Evolutionary conservation across 2,888 invertebrate species (phyloP), one percentile per base, ranked within the genome.

Genomic region (Drosophila birchii): DNA sequence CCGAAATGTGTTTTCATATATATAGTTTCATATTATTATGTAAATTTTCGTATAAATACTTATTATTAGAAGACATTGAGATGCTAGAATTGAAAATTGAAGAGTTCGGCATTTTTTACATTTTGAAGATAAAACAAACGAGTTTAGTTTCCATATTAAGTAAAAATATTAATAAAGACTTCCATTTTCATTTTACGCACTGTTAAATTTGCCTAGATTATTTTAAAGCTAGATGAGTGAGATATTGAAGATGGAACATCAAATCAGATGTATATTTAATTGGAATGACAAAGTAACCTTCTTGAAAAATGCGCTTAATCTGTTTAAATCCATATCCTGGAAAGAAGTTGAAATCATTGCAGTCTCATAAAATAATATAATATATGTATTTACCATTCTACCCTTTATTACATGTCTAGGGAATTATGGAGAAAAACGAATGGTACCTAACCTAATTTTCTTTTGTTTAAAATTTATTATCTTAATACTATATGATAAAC

Each of bases 11-110:
- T 16, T 61, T 73, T 53, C 29, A 63, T 51, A 57, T 53, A 16
- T 26, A 45, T 26, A 44, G 44, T 6, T 44, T 23, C 9, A 12
- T 12, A 12, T 44, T 44, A 23, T 8, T 44, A 44, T 23, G 63
- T 75, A 38, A 34, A 53, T 53, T 54, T 62, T 62, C 20, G 39
- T 49, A 41, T 51, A 34, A 49, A 34, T 53, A 20, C 5, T 43
- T 70, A 41, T 58, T 74, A 70, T 73, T 68, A 69, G 66, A 77
- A 81, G 81, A 83, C 66, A 68, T 80, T 61, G 61, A 76, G 56
- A 49, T 70, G 45, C 62, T 76, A 78, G 57, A 68, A 78, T 76
- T 51, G 38, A 56, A 55, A 70, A 43, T 36, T 32, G 23, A n/a
- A 36, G 29, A 68, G 8, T 34, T 34, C 44, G 14, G n/a, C 14